phyloP scores from a whole-genome alignment of 2,888 invertebrate species.

The Tridacna crocea region DNA sequence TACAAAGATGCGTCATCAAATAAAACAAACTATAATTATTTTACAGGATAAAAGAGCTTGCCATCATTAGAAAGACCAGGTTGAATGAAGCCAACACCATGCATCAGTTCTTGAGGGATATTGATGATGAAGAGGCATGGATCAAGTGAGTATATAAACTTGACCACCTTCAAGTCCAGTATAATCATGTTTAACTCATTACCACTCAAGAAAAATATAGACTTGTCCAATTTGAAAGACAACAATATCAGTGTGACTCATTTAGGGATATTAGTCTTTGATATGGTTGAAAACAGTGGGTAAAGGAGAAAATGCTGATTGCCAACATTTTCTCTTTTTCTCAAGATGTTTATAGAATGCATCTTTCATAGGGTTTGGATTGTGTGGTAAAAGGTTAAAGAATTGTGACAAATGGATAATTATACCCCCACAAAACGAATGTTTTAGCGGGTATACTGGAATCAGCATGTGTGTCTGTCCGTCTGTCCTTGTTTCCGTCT shows the following conservation, averaged over 20 bases:
- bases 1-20: too few relatives aligned
- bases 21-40: neutral
- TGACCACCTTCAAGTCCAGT: too few relatives aligned
- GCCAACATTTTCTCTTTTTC: slow-evolving; percentile 6
- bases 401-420: too few relatives aligned
- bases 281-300: neutral
- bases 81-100: slow-evolving; percentile 98
- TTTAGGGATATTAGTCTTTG: neutral
- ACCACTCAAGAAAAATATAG: neutral
- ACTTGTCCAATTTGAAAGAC: neutral
- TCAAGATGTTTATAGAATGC: too few relatives aligned
- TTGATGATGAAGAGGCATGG: slow-evolving; percentile 99
- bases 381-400: too few relatives aligned
- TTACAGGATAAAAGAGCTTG: slow-evolving; percentile 92
- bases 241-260: neutral
- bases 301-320: slow-evolving; percentile 1
- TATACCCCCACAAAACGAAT: too few relatives aligned
- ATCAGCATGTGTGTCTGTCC: too few relatives aligned
- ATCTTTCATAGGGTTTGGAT: too few relatives aligned
- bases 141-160: slow-evolving; percentile 90
- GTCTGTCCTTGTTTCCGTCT: too few relatives aligned
- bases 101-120: slow-evolving; percentile 99
- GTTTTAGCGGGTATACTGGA: too few relatives aligned
- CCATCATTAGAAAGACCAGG: slow-evolving; percentile 95
- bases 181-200: slow-evolving; percentile 1